Evolutionary conservation across 1,140 invertebrate genomes (phyloP).

Genomic region (Hyposmocoma kahamanoa): DNA sequence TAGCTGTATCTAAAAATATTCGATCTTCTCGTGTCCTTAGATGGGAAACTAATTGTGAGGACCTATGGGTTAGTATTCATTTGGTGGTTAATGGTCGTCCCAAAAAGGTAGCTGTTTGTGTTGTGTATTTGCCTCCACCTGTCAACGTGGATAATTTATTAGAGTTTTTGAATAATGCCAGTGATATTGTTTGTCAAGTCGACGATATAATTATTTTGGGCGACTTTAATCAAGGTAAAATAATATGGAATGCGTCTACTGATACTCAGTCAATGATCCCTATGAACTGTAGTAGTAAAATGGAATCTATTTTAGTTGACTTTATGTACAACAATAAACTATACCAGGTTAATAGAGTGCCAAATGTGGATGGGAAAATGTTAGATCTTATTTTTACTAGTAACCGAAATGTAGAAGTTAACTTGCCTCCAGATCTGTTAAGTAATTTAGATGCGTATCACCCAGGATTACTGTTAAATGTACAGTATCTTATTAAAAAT

Average conservation of each 20-base stretch:
- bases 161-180: neutral
- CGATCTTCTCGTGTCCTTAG: neutral
- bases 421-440: neutral
- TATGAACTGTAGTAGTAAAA: neutral
- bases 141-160: neutral
- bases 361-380: neutral
- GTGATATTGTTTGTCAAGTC: neutral
- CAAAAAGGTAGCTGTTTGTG: conserved; percentile 5
- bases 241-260: conserved; percentile 1
- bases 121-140: conserved; percentile 6
- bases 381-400: neutral
- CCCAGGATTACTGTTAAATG: neutral
- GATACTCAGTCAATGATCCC: neutral
- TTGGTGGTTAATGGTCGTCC: neutral
- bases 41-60: conserved; percentile 6
- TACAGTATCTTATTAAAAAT: neutral
- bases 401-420: neutral
- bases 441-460: neutral
- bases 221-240: conserved; percentile 9
- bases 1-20: neutral
- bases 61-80: conserved; percentile 6
- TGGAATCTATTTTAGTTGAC: neutral
- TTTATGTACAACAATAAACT: neutral
- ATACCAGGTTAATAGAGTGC: neutral
- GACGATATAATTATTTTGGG: conserved; percentile 11